Evolutionary conservation across 2,113 vertebrate species (phyloP).

Genomic region (Epinephelus lanceolatus): DNA sequence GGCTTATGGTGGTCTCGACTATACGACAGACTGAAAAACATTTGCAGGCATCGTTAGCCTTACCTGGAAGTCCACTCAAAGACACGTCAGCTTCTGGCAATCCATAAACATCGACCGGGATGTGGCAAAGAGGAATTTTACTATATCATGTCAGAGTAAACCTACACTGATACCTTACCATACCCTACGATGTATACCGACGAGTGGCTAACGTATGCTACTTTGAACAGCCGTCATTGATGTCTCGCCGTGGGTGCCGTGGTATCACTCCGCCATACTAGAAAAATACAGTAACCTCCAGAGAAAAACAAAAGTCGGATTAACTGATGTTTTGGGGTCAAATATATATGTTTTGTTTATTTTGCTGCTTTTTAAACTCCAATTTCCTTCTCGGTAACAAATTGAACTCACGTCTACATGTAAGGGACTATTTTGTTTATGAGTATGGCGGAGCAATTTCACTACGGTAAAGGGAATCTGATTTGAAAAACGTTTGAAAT

Average conservation of each 20-base stretch:
- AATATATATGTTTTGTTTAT: neutral
- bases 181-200: neutral
- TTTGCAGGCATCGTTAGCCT: neutral
- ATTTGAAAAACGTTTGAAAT: conserved; percentile 86
- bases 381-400: rapidly evolving
- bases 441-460: conserved; percentile 62
- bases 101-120: conserved; percentile 65
- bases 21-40: neutral
- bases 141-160: conserved; percentile 35
- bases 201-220: conserved; percentile 40
- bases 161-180: neutral
- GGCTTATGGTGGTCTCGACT: no score
- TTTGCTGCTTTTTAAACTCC: rapidly evolving
- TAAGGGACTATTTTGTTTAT: conserved; percentile 80
- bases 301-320: neutral
- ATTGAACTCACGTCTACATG: rapidly evolving
- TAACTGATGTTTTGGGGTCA: rapidly evolving
- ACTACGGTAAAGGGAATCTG: neutral
- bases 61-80: conserved; percentile 68
- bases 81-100: conserved; percentile 17
- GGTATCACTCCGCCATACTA: conserved; percentile 78
- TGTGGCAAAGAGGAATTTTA: neutral
- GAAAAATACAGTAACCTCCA: neutral
- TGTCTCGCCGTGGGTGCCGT: no score
- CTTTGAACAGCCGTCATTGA: neutral